Evolutionary conservation across 2,888 invertebrate genomes (phyloP), one percentile per base, ranked within the genome.

Genomic region (Noctua janthe): DNA sequence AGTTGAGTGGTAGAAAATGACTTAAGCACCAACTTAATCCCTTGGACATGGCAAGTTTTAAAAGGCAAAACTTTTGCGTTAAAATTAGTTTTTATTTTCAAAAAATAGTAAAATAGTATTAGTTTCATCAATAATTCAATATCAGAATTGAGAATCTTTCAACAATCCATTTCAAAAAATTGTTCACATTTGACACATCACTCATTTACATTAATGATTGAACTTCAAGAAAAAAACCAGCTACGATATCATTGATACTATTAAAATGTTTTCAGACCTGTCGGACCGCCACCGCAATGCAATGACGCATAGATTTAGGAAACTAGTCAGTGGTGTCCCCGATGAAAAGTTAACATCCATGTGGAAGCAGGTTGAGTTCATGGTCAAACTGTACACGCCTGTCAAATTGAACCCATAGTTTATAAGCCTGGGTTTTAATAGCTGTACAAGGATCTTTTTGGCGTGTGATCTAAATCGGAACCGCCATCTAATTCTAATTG

Each of bases 331-430:
- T 49, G 69, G n/a, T 20, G 89, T 88, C 7, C 89, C 89, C 10
- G 85, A 85, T 39, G 78, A 81, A 66, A 88, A 89, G 51, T 71
- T 88, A 11, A 13, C n/a, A 0, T 81, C 82, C 59, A 85, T 88
- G 87, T 88, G 88, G 88, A 87, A 83, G 59, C 88, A 88, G 69
- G 85, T 88, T 10, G 78, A 85, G 29, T 88, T 88, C 17, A 81
- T 80, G 73, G 69, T 87, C 59, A 87, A 82, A 75, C 51, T 89
- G 10, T 85, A 88, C 62, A 77, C 80, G 0, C 89, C 88, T n/a
- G 82, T 88, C 56, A 81, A 81, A 39, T 67, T 89, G 43, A 51
- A 87, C 47, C 29, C 29, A 5, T 84, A 78, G 47, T 17, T 59
- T 35, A n/a, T 74, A 23, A 8, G 23, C 13, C 59, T 17, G n/a